Evolutionary conservation across 2,888 invertebrate species (phyloP).

Genomic region (Polyommatus iphigenia): DNA sequence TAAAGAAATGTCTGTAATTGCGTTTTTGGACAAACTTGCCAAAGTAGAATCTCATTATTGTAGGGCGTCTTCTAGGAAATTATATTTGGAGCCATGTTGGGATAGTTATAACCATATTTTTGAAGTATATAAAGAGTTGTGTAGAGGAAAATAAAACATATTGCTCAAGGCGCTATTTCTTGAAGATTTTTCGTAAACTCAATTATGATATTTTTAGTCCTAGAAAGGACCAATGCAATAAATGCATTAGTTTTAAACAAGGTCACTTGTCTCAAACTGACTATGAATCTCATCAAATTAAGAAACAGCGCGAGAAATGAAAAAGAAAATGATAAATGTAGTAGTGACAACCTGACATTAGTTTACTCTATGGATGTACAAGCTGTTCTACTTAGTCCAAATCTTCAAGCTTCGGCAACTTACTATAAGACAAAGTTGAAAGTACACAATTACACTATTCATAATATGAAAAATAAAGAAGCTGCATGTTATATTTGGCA

Average conservation of each 20-base stretch:
- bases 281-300: conserved; percentile 3
- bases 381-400: conserved; percentile 8
- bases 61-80: not conserved
- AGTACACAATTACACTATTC: conserved; percentile 8
- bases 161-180: conserved; percentile 5
- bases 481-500: conserved; percentile 8
- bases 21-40: conserved; percentile 5
- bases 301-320: conserved; percentile 8
- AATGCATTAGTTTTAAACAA: conserved; percentile 7
- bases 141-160: conserved; percentile 3
- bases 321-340: conserved; percentile 5
- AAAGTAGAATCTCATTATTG: conserved; percentile 4
- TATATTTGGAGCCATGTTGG: conserved; percentile 5
- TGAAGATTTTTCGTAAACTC: conserved; percentile 6
- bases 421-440: conserved; percentile 8
- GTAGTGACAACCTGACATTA: conserved; percentile 5
- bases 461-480: conserved; percentile 8
- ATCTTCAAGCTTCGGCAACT: conserved; percentile 5
- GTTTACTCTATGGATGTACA: conserved; percentile 8
- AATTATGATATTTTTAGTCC: conserved; percentile 7
- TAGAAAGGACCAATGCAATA: conserved; percentile 6
- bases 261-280: conserved; percentile 2
- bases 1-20: conserved; percentile 8
- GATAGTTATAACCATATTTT: conserved; percentile 6
- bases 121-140: conserved; percentile 3